Conservation (phyloP, 1,140 invertebrate species). For the Oedothorax gibbosus region DNA sequence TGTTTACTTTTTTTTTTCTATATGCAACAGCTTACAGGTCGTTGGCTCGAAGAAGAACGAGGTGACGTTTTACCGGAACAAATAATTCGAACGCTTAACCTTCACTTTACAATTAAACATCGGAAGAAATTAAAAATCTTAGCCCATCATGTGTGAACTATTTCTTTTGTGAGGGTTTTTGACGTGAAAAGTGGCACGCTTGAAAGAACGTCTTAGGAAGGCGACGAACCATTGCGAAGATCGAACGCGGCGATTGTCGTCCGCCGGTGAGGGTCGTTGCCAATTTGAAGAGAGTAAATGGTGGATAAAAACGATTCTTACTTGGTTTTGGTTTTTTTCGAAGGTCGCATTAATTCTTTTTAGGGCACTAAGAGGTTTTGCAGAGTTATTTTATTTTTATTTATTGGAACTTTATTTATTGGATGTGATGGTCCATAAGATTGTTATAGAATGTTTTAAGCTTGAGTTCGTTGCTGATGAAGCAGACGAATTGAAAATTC, state of each 20-base stretch:
- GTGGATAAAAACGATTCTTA: constrained; percentile 27
- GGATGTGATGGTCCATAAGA: too few species aligned
- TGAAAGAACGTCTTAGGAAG: constrained; percentile 5
- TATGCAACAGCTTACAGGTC: constrained; percentile 33
- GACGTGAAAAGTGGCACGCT: constrained; percentile 36
- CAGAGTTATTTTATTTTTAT: too few species aligned
- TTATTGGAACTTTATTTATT: too few species aligned
- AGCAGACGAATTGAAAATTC: too few species aligned
- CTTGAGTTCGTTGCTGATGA: too few species aligned
- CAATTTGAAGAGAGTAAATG: constrained; percentile 39
- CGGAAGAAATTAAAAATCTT: constrained; percentile 56
- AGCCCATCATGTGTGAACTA: constrained; percentile 52
- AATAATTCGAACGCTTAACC: constrained; percentile 53
- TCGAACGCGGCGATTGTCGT: constrained; percentile 35
- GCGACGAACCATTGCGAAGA: background rate
- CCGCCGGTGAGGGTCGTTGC: constrained; percentile 21
- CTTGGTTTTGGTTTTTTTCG: constrained; percentile 7
- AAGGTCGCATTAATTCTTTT: constrained; percentile 32
- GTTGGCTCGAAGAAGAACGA: constrained; percentile 35
- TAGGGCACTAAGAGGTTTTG: constrained; percentile 24
- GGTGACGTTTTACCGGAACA: constrained; percentile 54
- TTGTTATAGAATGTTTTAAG: too few species aligned
- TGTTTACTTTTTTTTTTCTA: background rate
- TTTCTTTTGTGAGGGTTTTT: constrained; percentile 41
- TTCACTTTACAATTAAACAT: constrained; percentile 51